Percentiles rank a stretch among this genome's conserved stretches.
These are phyloP conservation scores for Ctenopoma kingsleyae DNA, from an alignment of 2,797 vertebrate genomes.

Conservation along the genomic window DNA sequence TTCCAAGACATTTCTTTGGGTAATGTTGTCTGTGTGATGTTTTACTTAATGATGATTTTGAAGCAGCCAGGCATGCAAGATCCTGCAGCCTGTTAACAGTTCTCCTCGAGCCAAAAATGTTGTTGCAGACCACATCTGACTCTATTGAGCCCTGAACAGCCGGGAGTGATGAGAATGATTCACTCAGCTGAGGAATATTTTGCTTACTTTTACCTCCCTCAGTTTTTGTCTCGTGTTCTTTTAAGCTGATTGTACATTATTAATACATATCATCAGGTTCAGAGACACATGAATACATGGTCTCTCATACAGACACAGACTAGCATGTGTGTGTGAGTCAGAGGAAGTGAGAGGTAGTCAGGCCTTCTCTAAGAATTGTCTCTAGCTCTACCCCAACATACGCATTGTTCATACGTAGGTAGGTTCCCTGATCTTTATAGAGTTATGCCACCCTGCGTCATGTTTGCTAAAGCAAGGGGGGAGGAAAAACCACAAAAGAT, in stretches of 20 bases:
- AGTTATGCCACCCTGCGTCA: conserved; percentile 66
- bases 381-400: conserved; percentile 27
- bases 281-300: conserved; percentile 23
- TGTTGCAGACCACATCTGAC: conserved; percentile 30
- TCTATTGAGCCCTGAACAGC: conserved; percentile 13
- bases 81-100: conserved; percentile 24
- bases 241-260: neutral
- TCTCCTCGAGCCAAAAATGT: conserved; percentile 30
- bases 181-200: conserved; percentile 18
- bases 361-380: conserved; percentile 24
- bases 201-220: conserved; percentile 2
- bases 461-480: conserved; percentile 17
- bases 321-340: conserved; percentile 59
- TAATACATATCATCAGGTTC: conserved; percentile 2
- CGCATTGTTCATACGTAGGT: conserved; percentile 40
- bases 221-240: neutral
- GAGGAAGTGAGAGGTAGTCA: conserved; percentile 71
- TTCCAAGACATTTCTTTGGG: conserved; percentile 8
- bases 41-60: conserved; percentile 17
- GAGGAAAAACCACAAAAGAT: conserved; percentile 13
- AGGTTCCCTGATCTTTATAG: conserved; percentile 46
- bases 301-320: conserved; percentile 8
- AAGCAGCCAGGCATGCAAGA: conserved; percentile 9
- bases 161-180: conserved; percentile 28
- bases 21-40: conserved; percentile 17